Evolutionary conservation across 2,797 vertebrate genomes (phyloP).

Genomic region (Hipposideros larvatus): DNA sequence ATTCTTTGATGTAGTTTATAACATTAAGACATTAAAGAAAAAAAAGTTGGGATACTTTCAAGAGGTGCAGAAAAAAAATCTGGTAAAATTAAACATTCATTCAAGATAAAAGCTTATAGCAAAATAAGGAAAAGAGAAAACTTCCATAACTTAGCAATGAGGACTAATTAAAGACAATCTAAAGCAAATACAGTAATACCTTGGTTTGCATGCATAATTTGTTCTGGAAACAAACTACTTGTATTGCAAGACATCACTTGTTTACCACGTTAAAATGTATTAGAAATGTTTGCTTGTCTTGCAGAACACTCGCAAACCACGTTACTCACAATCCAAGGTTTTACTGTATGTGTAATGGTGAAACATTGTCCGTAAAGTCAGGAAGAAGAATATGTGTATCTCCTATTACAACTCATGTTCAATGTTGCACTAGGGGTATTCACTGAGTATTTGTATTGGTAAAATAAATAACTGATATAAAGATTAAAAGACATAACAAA

Average conservation of each 20-base stretch:
- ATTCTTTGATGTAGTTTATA: not conserved
- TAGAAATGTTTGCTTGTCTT: too few relatives aligned
- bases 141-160: not conserved
- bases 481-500: not conserved
- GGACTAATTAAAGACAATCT: not conserved
- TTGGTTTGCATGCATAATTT: too few relatives aligned
- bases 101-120: not conserved
- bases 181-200: not conserved
- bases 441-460: not conserved
- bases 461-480: not conserved
- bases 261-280: too few relatives aligned
- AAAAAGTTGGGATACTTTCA: not conserved
- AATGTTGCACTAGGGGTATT: not conserved
- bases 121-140: slow-evolving; percentile 35
- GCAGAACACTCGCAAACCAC: too few relatives aligned
- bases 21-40: not conserved
- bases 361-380: not conserved
- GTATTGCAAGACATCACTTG: too few relatives aligned
- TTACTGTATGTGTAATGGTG: not conserved
- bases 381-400: not conserved
- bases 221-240: too few relatives aligned
- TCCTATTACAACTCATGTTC: not conserved
- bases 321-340: too few relatives aligned
- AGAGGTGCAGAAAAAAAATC: not conserved
- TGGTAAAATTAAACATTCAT: not conserved